Evolutionary conservation across 2,113 vertebrate species (phyloP).

Genomic region (Centropristis striata): DNA sequence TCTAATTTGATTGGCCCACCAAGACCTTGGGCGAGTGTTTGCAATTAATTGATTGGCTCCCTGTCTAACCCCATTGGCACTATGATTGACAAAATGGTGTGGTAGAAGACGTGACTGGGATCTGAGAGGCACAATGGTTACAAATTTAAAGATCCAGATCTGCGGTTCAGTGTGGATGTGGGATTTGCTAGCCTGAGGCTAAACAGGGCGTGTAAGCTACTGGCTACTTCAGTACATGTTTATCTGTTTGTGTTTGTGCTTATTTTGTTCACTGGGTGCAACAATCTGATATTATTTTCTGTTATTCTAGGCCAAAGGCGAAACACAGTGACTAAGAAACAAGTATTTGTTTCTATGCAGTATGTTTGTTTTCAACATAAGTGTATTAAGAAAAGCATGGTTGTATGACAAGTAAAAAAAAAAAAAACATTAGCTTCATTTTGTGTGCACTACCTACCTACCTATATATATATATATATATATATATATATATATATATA

Average conservation of each 20-base stretch:
- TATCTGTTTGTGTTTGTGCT: neutral
- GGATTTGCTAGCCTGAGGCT: conserved; percentile 28
- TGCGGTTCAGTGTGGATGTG: conserved; percentile 25
- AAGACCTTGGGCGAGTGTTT: conserved; percentile 74
- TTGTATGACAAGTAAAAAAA: no score
- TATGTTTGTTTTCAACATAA: neutral
- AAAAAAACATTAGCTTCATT: no score
- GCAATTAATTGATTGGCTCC: conserved; percentile 82
- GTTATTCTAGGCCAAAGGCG: neutral
- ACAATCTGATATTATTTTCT: neutral
- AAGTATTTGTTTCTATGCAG: neutral
- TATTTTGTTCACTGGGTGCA: conserved; percentile 28
- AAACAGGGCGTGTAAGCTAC: conserved; percentile 9
- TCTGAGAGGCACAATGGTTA: conserved; percentile 55
- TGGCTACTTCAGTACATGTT: conserved; percentile 17
- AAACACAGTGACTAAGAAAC: neutral
- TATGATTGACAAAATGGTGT: conserved; percentile 69
- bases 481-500: no score
- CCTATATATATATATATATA: no score
- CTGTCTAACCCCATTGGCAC: conserved; percentile 70
- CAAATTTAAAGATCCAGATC: conserved; percentile 71
- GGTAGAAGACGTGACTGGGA: conserved; percentile 63
- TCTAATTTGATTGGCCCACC: conserved; percentile 76
- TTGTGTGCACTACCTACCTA: no score
- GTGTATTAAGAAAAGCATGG: neutral